Conservation (phyloP, 2,113 vertebrate genomes). For the Pogona vitticeps region DNA sequence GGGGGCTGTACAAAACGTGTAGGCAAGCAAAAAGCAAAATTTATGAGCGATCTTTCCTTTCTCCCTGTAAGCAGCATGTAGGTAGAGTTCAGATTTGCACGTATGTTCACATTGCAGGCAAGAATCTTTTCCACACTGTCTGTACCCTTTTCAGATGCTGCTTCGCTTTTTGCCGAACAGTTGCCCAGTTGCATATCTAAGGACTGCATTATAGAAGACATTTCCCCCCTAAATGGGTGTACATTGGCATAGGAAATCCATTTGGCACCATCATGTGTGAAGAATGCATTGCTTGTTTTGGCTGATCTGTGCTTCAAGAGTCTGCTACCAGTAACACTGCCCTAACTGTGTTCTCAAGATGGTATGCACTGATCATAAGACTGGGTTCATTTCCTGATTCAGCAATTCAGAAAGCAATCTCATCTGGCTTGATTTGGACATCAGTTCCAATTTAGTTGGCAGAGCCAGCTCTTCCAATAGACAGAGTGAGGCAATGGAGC, state of each 20-base stretch:
- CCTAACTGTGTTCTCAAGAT: background rate
- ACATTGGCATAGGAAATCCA: background rate
- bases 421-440: background rate
- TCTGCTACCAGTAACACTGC: background rate
- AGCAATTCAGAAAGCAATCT: background rate
- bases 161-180: background rate
- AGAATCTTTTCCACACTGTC: background rate
- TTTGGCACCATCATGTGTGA: background rate
- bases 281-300: background rate
- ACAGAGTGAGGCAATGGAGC: too few relatives aligned
- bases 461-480: too few relatives aligned
- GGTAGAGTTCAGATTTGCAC: background rate
- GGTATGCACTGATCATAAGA: background rate
- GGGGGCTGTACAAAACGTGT: conserved; percentile 53
- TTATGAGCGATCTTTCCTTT: background rate
- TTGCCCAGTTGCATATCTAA: background rate
- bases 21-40: conserved; percentile 48
- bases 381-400: background rate
- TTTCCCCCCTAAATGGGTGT: background rate
- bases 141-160: background rate
- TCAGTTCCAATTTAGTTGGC: too few relatives aligned
- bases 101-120: background rate
- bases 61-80: background rate
- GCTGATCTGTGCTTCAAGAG: background rate
- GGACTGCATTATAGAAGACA: background rate